These are phyloP conservation scores for Chionodraco myersi DNA, from an alignment of 2,113 vertebrate species.

Conservation along the genomic window DNA sequence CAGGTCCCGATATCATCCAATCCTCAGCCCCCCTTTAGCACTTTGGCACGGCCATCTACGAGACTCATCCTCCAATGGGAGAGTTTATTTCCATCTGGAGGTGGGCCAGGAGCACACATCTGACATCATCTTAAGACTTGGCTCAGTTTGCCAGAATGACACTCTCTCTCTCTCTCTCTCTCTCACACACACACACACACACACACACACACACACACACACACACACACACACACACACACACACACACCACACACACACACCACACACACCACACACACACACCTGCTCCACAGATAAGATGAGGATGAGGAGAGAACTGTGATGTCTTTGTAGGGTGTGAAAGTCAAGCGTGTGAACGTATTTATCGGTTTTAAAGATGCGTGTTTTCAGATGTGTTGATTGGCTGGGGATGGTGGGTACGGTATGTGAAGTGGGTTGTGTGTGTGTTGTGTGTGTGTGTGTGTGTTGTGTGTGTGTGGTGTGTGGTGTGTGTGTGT, in stretches of 20 bases:
- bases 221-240: conserved; percentile 23
- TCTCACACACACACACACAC: conserved; percentile 8
- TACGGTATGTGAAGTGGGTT: conserved; percentile 28
- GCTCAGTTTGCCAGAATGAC: conserved; percentile 37
- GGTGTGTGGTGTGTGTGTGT: no score
- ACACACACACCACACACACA: not conserved
- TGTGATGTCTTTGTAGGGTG: conserved; percentile 49
- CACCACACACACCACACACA: conserved; percentile 28
- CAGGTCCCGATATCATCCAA: conserved; percentile 30
- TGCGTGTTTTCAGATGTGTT: conserved; percentile 48
- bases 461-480: conserved; percentile 6
- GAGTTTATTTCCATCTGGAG: conserved; percentile 56
- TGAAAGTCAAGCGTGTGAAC: conserved; percentile 53
- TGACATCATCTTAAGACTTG: conserved; percentile 69
- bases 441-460: conserved; percentile 29
- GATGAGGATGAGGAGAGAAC: conserved; percentile 24
- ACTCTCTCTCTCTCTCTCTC: not conserved
- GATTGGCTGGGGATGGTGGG: conserved; percentile 57
- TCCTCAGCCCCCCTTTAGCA: conserved; percentile 13
- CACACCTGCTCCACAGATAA: conserved; percentile 42
- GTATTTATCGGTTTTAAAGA: conserved; percentile 60
- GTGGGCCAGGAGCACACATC: conserved; percentile 54
- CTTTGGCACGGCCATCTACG: conserved; percentile 14
- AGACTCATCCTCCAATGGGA: conserved; percentile 51
- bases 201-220: conserved; percentile 26